phyloP scores from a whole-genome alignment of 2,888 invertebrate genomes.

The Ptychoptera contaminata region DNA sequence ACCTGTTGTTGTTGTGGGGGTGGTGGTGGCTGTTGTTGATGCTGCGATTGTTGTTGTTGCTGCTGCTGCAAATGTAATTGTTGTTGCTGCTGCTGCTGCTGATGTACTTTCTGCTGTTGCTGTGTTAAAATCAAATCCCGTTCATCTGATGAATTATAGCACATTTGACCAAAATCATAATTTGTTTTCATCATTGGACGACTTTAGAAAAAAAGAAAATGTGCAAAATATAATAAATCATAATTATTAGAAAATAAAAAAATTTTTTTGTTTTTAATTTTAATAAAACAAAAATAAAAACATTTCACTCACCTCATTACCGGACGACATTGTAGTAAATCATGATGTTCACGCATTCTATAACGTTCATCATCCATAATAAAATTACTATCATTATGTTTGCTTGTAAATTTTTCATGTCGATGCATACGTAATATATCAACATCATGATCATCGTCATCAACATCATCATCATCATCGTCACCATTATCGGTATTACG shows the following conservation, averaged over 20 bases:
- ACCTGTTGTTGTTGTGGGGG: slow-evolving; percentile 17
- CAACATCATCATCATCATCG: slow-evolving; percentile 17
- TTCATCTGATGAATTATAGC: slow-evolving; percentile 2
- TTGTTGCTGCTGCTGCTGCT: slow-evolving; percentile 23
- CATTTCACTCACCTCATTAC: too few relatives aligned
- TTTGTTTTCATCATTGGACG: slow-evolving; percentile 1
- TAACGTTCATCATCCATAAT: slow-evolving; percentile 8
- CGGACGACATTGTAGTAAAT: too few relatives aligned
- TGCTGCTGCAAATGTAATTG: too few relatives aligned
- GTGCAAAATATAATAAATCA: too few relatives aligned
- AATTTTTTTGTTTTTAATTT: too few relatives aligned
- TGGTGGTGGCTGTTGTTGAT: slow-evolving; percentile 5
- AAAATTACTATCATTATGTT: background rate
- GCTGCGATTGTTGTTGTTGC: slow-evolving; percentile 4
- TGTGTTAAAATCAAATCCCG: slow-evolving; percentile 2
- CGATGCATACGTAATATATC: slow-evolving; percentile 16
- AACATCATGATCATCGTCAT: slow-evolving; percentile 18
- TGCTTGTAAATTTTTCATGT: slow-evolving; percentile 11
- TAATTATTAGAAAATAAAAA: too few relatives aligned
- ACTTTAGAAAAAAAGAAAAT: background rate
- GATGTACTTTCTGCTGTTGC: slow-evolving; percentile 25
- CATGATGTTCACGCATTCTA: slow-evolving; percentile 8
- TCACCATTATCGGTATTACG: slow-evolving; percentile 17
- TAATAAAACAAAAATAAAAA: too few relatives aligned
- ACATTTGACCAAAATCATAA: slow-evolving; percentile 3